Base-by-base conservation (phyloP, 2,888 invertebrate species). In the Antheraea yamamai region DNA sequence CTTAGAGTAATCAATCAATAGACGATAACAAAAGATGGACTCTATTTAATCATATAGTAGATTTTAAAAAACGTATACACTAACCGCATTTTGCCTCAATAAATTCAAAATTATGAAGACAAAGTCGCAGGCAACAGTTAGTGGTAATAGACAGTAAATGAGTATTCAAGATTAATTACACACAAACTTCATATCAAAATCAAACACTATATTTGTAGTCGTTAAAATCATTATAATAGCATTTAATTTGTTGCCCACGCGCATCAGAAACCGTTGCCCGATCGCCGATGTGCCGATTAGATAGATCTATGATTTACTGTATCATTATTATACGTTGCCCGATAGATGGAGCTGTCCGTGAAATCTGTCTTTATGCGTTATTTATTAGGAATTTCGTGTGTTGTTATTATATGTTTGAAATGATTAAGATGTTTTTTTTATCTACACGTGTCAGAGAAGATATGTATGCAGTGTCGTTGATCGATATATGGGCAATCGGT, bases 221-320 rank as follows among this genome's bases (percentile, higher is more conserved):
- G 30, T 66, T 66, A 66, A n/a, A 61, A 61, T 66, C 26, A 66
- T 66, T 30, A 66, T 66, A 66, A 30, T 30, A 66, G 64, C 64
- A 26, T 26, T 66, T 66, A 66, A 64, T 51, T 7, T 72, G 52
- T 64, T 76, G 72, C 78, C 78, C 71, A 78, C 77, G 77, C 76
- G 68, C 35, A 47, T 64, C 70, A 1, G 35, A n/a, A 61, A 74
- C 70, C 71, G 73, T 73, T 76, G 73, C 68, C 76, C 58, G 70
- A 85, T 83, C 70, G 80, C 76, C 58, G 68, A 85, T 84, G 74
- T 75, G 74, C 79, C 75, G 80, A 82, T 82, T 77, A 85, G 84
- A 84, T 85, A 80, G 75, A 77, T 70, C 70, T 70, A 39, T 70
- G 70, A 70, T 70, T 70, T 70, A 70, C 39, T n/a, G 20, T 70